Conservation (phyloP, 2,888 invertebrate species). For the Micoletzkya japonica region DNA sequence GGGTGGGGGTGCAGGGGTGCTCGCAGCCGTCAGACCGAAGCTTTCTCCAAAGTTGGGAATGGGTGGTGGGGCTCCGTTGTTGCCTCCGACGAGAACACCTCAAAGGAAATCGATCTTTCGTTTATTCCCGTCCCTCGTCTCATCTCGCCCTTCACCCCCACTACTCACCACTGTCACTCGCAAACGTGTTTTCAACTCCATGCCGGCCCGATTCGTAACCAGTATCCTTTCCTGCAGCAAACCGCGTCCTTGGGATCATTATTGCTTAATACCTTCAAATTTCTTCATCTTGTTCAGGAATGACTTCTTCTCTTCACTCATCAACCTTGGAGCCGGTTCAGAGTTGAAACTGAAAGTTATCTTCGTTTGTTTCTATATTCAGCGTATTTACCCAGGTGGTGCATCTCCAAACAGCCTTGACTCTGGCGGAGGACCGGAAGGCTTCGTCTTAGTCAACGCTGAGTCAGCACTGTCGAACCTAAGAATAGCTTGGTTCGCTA, state of each 20-base stretch:
- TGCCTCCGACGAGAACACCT: background rate
- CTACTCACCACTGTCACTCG: constrained; percentile 44
- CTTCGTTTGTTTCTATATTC: too few species aligned
- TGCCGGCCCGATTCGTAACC: constrained; percentile 45
- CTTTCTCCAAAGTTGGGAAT: too few species aligned
- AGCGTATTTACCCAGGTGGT: background rate
- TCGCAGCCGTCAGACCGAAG: too few species aligned
- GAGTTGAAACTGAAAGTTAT: constrained; percentile 5
- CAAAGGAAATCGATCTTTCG: background rate
- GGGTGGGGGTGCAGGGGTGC: too few species aligned
- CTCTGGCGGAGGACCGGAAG: constrained; percentile 18
- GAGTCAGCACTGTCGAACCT: constrained; percentile 5
- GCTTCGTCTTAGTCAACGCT: constrained; percentile 4
- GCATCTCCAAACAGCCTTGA: constrained; percentile 16
- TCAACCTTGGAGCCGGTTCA: background rate
- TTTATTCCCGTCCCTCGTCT: background rate
- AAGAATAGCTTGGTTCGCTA: background rate
- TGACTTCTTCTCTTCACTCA: constrained; percentile 23
- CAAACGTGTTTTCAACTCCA: constrained; percentile 39
- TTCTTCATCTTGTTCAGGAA: constrained; percentile 28
- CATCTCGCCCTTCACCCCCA: background rate
- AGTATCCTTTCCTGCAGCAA: constrained; percentile 33
- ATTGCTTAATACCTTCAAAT: background rate
- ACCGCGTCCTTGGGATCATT: background rate
- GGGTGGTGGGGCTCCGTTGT: background rate